Evolutionary conservation across 2,888 invertebrate species (phyloP), one percentile per base, ranked within the genome.

Genomic region (Aphodius granarius): DNA sequence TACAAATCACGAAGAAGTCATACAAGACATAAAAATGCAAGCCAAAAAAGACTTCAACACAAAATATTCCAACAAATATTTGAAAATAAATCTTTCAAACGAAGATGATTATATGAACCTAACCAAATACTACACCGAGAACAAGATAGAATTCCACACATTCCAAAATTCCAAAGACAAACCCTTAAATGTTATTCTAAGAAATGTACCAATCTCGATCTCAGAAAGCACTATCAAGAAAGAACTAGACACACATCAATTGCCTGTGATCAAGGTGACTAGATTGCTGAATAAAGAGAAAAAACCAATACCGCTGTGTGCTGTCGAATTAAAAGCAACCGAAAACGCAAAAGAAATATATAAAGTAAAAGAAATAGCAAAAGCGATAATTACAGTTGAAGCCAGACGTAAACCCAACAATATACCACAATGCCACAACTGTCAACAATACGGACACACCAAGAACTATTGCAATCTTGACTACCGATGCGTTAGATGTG

Each of bases 381-480:
- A 65, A 17, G 17, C 18, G 18, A 65, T 18, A 1, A 19, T 65
- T 65, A 65, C 66, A 65, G 66, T 65, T 18, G 66, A 65, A 65
- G 19, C 17, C 17, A 17, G 19, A 3, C 17, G 66, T 18, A 65
- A 65, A 65, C 3, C 66, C 9, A 17, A 65, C 66, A 65, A 65
- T 19, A 4, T 65, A 18, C 66, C 66, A 19, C 66, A 65, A 65
- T 65, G 66, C 19, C 19, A 18, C 15, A 65, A 21, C 62, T 74
- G 74, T 16, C 74, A 74, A 63, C 70, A 62, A 63, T 74, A 62
- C 22, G 71, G 74, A 62, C 74, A 74, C 23, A 74, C 73, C 66
- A 73, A 71, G 18, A 73, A 73, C 63, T 74, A 74, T 18, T 71
- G 74, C 66, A 17, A 65, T 65, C 17, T 65, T 65, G 3, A 65